Base-by-base conservation (phyloP, 1,140 invertebrate species). In the Zaprionus ghesquierei region DNA sequence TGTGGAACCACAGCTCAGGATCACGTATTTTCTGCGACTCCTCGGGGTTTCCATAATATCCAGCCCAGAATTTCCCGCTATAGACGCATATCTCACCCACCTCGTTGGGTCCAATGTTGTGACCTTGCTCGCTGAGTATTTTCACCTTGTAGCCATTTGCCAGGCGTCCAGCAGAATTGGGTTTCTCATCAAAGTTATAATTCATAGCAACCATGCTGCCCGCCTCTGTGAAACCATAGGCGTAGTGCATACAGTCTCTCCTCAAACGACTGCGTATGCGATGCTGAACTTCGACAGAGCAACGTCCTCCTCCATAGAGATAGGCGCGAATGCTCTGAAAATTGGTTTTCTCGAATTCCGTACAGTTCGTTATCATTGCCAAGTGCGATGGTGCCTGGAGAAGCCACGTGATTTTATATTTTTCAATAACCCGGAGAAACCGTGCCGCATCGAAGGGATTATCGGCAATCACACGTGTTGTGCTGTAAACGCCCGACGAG, bases 1-100 rank as follows among this genome's bases (percentile, higher is more conserved):
- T 95, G 50, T 93, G 92, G 6, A 95, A 90, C 95, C 95, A 96
- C 2, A 94, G 93, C 3, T 91, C 75, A 0, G 58, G 15, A 10
- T 91, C 90, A 0, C 74, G 64, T 2, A 89, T 61, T 12, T 72
- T 55, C 9, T 49, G 53, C 0, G 77, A 71, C 2, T 80, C 81
- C 20, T 75, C 56, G 0, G 66, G 61, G 49, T 90, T 89, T 2
- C 69, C 73, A n/a, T 79, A 91, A 41, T 91, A 91, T 0, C 90
- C 90, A 1, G 74, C 53, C 82, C 90, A 91, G 22, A 77, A 62
- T 20, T 87, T 61, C 0, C 54, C 58, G 23, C 29, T 69, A 13
- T 29, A 18, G 0, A 91, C 35, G 53, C 80, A 91, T 29, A 91
- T 53, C 25, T 91, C 90, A 0, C 90, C 90, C 12, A 84, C 51